Conservation (phyloP, 1,140 invertebrate genomes). For the Bombus turneri region DNA sequence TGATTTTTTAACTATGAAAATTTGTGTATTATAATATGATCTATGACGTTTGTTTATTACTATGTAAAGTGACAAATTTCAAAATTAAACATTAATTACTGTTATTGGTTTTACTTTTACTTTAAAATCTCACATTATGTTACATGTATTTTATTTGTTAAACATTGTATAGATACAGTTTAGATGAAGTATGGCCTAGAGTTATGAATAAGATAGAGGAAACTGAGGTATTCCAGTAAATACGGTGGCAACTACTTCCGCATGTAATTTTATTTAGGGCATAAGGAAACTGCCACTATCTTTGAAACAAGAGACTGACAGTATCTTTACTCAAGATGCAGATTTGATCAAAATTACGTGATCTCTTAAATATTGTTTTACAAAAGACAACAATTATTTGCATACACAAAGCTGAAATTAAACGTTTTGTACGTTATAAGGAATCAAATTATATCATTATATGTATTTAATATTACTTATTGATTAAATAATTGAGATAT, state of each 20-base stretch:
- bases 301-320: conserved; percentile 69
- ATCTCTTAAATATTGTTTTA: conserved; percentile 11
- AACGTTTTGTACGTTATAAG: conserved; percentile 22
- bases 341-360: conserved; percentile 24
- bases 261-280: conserved; percentile 55
- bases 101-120: conserved; percentile 75
- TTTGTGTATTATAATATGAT: conserved; percentile 82
- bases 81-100: conserved; percentile 82
- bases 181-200: conserved; percentile 62
- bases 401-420: not conserved
- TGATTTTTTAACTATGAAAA: conserved; percentile 81
- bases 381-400: conserved; percentile 27
- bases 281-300: conserved; percentile 69
- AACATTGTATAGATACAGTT: conserved; percentile 33
- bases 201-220: conserved; percentile 36
- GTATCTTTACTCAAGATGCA: conserved; percentile 49
- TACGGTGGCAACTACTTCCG: conserved; percentile 26
- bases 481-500: not conserved
- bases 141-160: conserved; percentile 24
- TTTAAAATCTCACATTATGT: conserved; percentile 58
- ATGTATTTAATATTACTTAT: conserved; percentile 14
- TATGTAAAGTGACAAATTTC: conserved; percentile 81
- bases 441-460: conserved; percentile 32
- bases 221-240: conserved; percentile 30
- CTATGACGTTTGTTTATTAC: conserved; percentile 81